A percentile compares a stretch with the other conserved stretches of the same genome.
Evolutionary conservation across 1,140 invertebrate species (phyloP).

Genomic region (Glomeris maerens): DNA sequence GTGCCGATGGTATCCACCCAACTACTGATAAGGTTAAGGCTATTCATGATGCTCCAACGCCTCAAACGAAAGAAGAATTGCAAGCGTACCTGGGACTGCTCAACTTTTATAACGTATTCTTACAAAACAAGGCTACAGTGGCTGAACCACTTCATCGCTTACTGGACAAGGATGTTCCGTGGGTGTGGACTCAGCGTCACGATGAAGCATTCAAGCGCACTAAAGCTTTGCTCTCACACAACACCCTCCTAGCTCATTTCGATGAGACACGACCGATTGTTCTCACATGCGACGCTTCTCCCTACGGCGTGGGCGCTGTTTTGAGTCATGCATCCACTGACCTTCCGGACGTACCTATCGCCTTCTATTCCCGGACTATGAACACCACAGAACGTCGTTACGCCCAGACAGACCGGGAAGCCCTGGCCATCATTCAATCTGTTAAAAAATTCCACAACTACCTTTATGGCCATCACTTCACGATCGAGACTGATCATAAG

Average conservation of each 20-base stretch:
- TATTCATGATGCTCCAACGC: constrained; percentile 18
- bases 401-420: constrained; percentile 39
- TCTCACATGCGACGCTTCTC: constrained; percentile 35
- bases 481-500: no score
- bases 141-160: constrained; percentile 20
- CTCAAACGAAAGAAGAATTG: constrained; percentile 22
- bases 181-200: constrained; percentile 20
- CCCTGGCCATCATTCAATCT: constrained; percentile 33
- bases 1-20: constrained; percentile 19
- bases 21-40: constrained; percentile 22
- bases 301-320: constrained; percentile 33
- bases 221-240: constrained; percentile 22
- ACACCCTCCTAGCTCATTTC: constrained; percentile 26
- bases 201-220: constrained; percentile 21
- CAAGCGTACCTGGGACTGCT: constrained; percentile 20
- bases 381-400: constrained; percentile 36
- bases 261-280: constrained; percentile 27
- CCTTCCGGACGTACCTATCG: constrained; percentile 30
- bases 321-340: constrained; percentile 30
- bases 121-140: constrained; percentile 19
- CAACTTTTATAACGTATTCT: constrained; percentile 21
- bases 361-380: constrained; percentile 31
- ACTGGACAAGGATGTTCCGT: constrained; percentile 17
- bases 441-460: constrained; percentile 37
- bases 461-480: constrained; percentile 31